A percentile compares a stretch with the other conserved stretches of the same genome.
These are phyloP conservation scores for Turritopsis dohrnii DNA, from an alignment of 30 jellyfish, hydroid and myxozoan species.

Conservation along the genomic window DNA sequence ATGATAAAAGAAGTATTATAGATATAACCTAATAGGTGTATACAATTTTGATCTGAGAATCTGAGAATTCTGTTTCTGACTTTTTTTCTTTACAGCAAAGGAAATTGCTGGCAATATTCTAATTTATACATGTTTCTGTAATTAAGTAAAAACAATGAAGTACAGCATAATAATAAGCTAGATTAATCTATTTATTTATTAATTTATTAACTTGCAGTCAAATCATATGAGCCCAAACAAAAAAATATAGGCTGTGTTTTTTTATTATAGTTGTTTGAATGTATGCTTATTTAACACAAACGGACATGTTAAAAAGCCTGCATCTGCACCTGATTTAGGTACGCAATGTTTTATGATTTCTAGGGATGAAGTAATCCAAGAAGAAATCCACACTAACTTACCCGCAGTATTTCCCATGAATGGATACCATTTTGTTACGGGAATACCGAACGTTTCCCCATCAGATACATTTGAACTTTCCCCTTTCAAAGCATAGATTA, in stretches of 20 bases:
- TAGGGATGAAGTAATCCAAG: not conserved
- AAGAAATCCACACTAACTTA: not conserved
- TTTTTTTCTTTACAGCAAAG: no score
- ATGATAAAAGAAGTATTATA: not conserved
- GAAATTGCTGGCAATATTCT: no score
- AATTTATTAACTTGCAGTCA: not conserved
- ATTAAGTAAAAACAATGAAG: no score
- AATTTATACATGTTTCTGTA: no score
- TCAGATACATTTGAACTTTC: constrained; percentile 69
- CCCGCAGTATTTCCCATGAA: not conserved
- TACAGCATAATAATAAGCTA: no score
- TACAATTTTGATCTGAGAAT: no score
- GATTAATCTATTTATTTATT: no score
- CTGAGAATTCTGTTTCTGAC: no score
- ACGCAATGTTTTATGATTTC: not conserved
- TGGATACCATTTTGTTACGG: constrained; percentile 90
- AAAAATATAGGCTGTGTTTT: not conserved
- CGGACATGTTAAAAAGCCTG: no score
- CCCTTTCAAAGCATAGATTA: constrained; percentile 58
- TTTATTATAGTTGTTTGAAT: not conserved
- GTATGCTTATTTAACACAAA: not conserved
- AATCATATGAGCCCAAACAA: not conserved
- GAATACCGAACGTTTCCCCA: constrained; percentile 79
- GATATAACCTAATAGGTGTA: not conserved
- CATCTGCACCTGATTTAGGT: no score